phyloP scores from a whole-genome alignment of 2,113 vertebrate species.

The Geococcyx californianus region DNA sequence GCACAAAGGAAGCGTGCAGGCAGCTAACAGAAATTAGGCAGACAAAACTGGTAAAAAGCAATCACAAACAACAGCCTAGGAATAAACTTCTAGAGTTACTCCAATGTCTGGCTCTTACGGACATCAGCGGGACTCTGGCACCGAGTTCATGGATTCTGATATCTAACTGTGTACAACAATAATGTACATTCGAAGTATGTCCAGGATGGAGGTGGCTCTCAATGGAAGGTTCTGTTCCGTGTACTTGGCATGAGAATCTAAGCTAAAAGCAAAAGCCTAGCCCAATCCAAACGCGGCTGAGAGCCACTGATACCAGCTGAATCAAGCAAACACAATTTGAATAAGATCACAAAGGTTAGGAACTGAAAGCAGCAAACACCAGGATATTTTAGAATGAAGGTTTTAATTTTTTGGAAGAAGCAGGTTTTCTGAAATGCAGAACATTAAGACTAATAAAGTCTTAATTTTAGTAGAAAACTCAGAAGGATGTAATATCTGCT shows the following conservation, averaged over 20 bases:
- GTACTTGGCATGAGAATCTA: neutral
- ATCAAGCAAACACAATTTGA: neutral
- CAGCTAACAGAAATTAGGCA: neutral
- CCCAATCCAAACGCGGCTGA: neutral
- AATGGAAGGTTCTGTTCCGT: neutral
- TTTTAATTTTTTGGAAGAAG: constrained; percentile 65
- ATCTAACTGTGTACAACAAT: neutral
- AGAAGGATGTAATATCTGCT: neutral
- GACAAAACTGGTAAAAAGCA: neutral
- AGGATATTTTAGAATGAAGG: constrained; percentile 52
- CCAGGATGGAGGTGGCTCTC: neutral
- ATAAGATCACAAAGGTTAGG: neutral
- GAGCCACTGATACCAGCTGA: neutral
- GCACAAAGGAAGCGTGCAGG: neutral
- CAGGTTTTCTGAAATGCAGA: constrained; percentile 52
- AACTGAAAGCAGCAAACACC: constrained; percentile 45
- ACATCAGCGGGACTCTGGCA: neutral
- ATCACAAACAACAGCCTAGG: neutral
- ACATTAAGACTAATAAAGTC: constrained; percentile 37
- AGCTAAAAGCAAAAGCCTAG: neutral
- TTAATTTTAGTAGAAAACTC: constrained; percentile 6
- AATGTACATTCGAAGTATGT: neutral
- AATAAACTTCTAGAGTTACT: neutral
- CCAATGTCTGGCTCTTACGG: neutral
- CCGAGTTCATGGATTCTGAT: neutral